Base-by-base conservation (phyloP, 2,888 invertebrate species). In the Pharmacophagus antenor region DNA sequence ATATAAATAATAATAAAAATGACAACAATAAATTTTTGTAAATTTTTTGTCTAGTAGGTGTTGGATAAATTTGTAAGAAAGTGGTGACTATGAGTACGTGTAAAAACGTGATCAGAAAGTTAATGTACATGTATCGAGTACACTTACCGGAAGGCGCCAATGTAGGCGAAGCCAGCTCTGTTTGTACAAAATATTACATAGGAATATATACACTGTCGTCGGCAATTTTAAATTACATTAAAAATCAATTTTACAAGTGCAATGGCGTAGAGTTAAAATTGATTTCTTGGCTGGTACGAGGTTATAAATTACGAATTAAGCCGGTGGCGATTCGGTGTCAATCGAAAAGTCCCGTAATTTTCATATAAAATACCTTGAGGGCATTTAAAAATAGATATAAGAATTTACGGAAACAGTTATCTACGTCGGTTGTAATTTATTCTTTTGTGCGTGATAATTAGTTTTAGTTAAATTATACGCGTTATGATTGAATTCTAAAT, bases 321-420 rank as follows among this genome's bases (percentile, higher is more conserved):
- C 60, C 60, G 23, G 37, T 51, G 60, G 60, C 60, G 46, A 47
- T 56, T 47, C 41, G 46, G 41, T 61, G 56, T 61, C 60, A 56
- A 51, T 51, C 51, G 56, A 52, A 52, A 61, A 56, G 51, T 61
- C 56, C 56, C 60, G 60, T 51, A 51, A 56, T 51, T 56, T 46
- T 52, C 27, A 56, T 56, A 27, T 21, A 21, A 60, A 47, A 47
- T 31, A 46, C 59, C 60, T 50, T 46, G 37, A 42, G 44, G 60
- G 51, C 56, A 41, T 51, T 55, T 47, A 46, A 61, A 56, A 41
- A 55, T 60, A 55, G 59, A 50, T 49, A 44, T 20, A 48, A 25
- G 48, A 23, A 42, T 48, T 58, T 57, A 51, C 48, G 53, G 53
- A 58, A 58, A 58, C 31, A 20, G 20, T 37, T 37, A 37, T 37